Evolutionary conservation across 2,113 vertebrate species (phyloP).

Genomic region (Misgurnus anguillicaudatus): DNA sequence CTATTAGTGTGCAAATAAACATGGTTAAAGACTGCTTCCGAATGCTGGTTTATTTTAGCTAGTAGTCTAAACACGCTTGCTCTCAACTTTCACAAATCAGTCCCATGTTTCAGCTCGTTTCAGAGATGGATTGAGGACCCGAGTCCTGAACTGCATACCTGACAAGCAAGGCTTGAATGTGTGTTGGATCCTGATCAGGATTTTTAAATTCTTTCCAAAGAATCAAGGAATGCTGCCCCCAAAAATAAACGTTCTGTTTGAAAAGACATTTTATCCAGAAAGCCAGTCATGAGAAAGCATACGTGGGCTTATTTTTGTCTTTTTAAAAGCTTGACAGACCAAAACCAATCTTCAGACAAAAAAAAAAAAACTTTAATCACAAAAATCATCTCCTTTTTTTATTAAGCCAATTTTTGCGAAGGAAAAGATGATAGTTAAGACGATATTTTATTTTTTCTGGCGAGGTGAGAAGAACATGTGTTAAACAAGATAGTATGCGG

Average conservation of each 20-base stretch:
- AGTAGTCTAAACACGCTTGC: constrained; percentile 23
- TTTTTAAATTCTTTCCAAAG: neutral
- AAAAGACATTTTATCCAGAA: too few relatives aligned
- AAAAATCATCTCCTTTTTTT: neutral
- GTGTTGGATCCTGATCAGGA: neutral
- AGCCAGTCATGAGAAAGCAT: too few relatives aligned
- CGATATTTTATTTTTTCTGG: neutral
- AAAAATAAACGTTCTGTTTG: neutral
- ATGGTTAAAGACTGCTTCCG: constrained; percentile 3
- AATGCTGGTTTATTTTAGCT: constrained; percentile 22
- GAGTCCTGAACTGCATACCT: constrained; percentile 1
- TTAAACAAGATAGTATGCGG: constrained; percentile 27
- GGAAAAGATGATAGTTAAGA: neutral
- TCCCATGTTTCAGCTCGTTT: constrained; percentile 6
- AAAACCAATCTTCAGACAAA: too few relatives aligned
- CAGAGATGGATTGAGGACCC: neutral
- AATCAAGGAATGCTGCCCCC: constrained; percentile 2
- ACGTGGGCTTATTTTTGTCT: too few relatives aligned
- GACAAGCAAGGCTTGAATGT: neutral
- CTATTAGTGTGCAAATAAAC: constrained; percentile 22
- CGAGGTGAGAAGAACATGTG: neutral
- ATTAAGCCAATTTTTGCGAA: neutral
- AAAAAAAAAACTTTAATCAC: too few relatives aligned
- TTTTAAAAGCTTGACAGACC: too few relatives aligned
- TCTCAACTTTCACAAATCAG: constrained; percentile 29